phyloP scores from a whole-genome alignment of 1,140 invertebrate genomes.

The Coelopa frigida region DNA sequence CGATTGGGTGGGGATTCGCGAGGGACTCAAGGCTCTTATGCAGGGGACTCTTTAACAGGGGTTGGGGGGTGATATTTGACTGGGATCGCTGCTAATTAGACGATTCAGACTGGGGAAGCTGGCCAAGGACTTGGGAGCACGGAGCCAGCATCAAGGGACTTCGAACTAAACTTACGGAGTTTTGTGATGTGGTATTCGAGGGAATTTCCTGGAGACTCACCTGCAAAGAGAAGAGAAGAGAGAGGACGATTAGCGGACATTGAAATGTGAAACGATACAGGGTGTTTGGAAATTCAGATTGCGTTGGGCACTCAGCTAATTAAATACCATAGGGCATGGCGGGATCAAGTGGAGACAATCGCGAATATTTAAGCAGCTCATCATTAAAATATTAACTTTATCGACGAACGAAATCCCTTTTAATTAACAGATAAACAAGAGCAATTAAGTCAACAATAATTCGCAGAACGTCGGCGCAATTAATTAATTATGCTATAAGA shows the following conservation, averaged over 20 bases:
- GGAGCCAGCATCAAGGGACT: background rate
- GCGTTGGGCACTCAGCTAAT: too few relatives aligned
- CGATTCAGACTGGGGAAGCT: too few relatives aligned
- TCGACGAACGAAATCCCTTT: slow-evolving; percentile 43
- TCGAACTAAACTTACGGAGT: slow-evolving; percentile 34
- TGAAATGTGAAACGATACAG: background rate
- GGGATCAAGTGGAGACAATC: too few relatives aligned
- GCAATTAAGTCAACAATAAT: slow-evolving; percentile 45
- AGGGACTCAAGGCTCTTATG: too few relatives aligned
- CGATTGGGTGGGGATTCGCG: too few relatives aligned
- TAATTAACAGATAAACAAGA: slow-evolving; percentile 44
- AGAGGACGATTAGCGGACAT: background rate
- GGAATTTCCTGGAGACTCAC: slow-evolving; percentile 39
- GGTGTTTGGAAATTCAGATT: too few relatives aligned
- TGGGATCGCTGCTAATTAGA: background rate
- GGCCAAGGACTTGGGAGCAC: background rate
- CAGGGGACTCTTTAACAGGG: too few relatives aligned
- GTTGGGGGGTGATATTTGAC: too few relatives aligned
- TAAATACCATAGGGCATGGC: too few relatives aligned
- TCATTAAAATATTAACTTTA: too few relatives aligned
- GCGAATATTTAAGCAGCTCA: slow-evolving; percentile 1
- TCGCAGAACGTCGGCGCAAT: too few relatives aligned
- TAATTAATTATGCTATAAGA: too few relatives aligned
- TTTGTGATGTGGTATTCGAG: slow-evolving; percentile 18
- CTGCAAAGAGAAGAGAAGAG: slow-evolving; percentile 28